A percentile compares a stretch with the other conserved stretches of the same genome.
These are phyloP conservation scores for Zelostemma sp. DNA, from an alignment of 1,140 invertebrate genomes.

Conservation along the genomic window DNA sequence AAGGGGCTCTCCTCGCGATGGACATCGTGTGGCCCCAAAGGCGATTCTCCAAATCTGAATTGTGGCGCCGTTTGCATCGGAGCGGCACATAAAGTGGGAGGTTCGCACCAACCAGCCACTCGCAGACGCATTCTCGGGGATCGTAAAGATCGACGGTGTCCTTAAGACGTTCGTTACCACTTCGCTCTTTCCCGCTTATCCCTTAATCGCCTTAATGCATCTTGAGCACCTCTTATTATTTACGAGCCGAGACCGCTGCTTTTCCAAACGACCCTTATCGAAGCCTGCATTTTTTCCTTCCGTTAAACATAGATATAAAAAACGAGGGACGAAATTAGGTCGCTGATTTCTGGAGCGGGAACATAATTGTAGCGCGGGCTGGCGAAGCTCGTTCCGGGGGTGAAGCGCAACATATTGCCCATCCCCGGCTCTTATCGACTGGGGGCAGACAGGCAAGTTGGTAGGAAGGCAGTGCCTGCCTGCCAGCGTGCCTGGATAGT, in stretches of 20 bases:
- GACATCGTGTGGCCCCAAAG: conserved; percentile 16
- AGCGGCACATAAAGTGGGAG: conserved; percentile 1
- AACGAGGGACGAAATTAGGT: no score
- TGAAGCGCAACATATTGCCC: conserved; percentile 62
- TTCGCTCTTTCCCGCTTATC: not conserved
- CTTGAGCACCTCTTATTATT: not conserved
- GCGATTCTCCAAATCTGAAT: conserved; percentile 16
- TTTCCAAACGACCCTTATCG: not conserved
- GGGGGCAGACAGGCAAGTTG: conserved; percentile 59
- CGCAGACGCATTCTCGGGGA: not conserved
- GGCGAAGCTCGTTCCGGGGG: conserved; percentile 23
- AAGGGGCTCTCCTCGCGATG: conserved; percentile 13
- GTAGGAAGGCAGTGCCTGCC: conserved; percentile 52
- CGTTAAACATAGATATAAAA: no score
- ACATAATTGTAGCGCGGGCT: conserved; percentile 8
- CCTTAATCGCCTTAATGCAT: conserved; percentile 7
- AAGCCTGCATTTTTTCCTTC: no score
- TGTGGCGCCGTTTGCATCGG: conserved; percentile 11
- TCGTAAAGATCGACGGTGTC: conserved; percentile 7
- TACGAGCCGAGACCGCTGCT: not conserved
- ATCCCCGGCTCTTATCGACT: conserved; percentile 66
- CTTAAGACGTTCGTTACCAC: conserved; percentile 6
- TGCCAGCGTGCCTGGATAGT: conserved; percentile 40
- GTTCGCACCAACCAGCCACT: conserved; percentile 1
- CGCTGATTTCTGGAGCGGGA: not conserved